Evolutionary conservation across 2,113 vertebrate genomes (phyloP).

Genomic region (Dasypus novemcinctus): DNA sequence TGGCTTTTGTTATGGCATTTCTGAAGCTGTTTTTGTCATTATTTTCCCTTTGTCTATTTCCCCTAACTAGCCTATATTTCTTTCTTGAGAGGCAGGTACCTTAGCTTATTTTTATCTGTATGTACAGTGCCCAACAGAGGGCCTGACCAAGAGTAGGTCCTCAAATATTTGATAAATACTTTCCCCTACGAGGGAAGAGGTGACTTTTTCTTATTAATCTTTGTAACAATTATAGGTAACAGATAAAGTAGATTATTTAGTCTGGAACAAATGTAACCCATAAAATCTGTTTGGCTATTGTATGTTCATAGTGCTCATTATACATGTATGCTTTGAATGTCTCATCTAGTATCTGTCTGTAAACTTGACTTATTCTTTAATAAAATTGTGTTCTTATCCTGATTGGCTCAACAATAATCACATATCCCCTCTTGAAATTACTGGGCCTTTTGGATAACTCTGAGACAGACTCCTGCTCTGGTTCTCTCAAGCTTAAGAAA

Average conservation of each 20-base stretch:
- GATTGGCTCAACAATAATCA: accelerated
- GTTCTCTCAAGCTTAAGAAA: not conserved
- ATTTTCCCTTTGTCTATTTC: not conserved
- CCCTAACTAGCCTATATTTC: not conserved
- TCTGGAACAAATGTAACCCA: not conserved
- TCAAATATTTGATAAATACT: accelerated
- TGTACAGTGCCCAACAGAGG: not conserved
- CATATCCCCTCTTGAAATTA: not conserved
- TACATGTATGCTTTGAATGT: too few species aligned
- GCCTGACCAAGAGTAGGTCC: not conserved
- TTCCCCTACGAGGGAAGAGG: not conserved
- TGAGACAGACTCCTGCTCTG: accelerated
- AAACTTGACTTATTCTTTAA: too few species aligned
- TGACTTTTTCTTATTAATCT: not conserved
- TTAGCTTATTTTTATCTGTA: not conserved
- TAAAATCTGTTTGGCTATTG: not conserved
- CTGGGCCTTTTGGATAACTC: not conserved
- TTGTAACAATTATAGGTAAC: not conserved
- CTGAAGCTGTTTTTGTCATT: not conserved
- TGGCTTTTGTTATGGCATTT: accelerated
- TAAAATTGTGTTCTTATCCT: not conserved
- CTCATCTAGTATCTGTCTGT: not conserved
- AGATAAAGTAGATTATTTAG: too few species aligned
- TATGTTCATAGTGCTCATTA: not conserved
- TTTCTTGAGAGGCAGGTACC: not conserved